Evolutionary conservation across 30 jellyfish, hydroid and myxozoan species (phyloP).

Genomic region (Cassiopea andromeda): DNA sequence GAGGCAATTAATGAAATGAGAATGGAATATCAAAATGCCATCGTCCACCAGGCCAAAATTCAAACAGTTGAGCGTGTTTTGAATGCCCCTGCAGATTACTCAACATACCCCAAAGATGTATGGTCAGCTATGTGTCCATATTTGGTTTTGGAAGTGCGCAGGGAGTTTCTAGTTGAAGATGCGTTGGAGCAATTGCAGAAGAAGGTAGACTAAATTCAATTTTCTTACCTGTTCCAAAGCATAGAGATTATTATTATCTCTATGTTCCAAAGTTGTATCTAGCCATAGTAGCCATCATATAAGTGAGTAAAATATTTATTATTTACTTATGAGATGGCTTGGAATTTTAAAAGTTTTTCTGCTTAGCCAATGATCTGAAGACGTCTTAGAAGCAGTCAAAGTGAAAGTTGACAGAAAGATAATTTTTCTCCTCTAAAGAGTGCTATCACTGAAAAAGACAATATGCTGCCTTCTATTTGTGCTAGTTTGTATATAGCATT

Average conservation of each 20-base stretch:
- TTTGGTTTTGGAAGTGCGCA: conserved; percentile 78
- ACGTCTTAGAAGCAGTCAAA: neutral
- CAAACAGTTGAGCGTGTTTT: conserved; percentile 85
- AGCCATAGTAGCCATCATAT: too few relatives aligned
- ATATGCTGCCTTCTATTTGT: too few relatives aligned
- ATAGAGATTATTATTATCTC: too few relatives aligned
- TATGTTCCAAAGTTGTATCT: too few relatives aligned
- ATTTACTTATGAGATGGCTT: too few relatives aligned
- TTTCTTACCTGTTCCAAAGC: too few relatives aligned
- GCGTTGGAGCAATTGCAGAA: conserved; percentile 78
- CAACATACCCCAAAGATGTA: conserved; percentile 71
- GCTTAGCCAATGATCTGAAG: too few relatives aligned
- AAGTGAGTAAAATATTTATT: too few relatives aligned
- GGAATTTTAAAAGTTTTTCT: too few relatives aligned
- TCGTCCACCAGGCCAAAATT: conserved; percentile 89
- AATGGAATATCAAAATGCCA: conserved; percentile 87
- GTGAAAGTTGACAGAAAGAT: neutral
- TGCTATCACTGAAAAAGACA: too few relatives aligned
- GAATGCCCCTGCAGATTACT: conserved; percentile 49
- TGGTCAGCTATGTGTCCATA: conserved; percentile 96
- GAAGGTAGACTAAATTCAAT: conserved; percentile 50
- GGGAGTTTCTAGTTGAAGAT: conserved; percentile 81
- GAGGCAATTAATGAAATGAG: conserved; percentile 96
- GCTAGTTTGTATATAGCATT: too few relatives aligned
- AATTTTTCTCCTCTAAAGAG: too few relatives aligned